A percentile compares a stretch with the other conserved stretches of the same genome.
Evolutionary conservation across 2,888 invertebrate species (phyloP).

Genomic region (Nemotelus pantherinus): DNA sequence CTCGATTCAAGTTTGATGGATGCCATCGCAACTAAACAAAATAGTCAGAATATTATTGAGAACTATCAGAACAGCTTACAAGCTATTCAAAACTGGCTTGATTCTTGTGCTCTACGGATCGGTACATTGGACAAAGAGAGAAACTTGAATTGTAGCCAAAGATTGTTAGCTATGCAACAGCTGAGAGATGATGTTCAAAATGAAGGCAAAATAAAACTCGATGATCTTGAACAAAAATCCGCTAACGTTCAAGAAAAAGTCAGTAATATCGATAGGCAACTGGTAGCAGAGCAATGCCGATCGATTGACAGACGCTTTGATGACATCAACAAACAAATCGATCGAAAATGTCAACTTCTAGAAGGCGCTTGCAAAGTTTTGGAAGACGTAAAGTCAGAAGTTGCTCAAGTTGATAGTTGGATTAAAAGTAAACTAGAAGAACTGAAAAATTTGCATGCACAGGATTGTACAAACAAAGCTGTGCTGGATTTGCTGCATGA

Average conservation of each 20-base stretch:
- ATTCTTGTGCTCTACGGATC: slow-evolving; percentile 80
- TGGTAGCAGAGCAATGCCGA: slow-evolving; percentile 90
- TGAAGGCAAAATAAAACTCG: slow-evolving; percentile 76
- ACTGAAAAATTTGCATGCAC: slow-evolving; percentile 72
- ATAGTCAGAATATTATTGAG: slow-evolving; percentile 79
- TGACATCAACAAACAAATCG: slow-evolving; percentile 84
- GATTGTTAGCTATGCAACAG: slow-evolving; percentile 78
- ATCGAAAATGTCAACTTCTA: slow-evolving; percentile 83
- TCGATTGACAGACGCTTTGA: slow-evolving; percentile 84
- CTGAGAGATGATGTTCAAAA: slow-evolving; percentile 79
- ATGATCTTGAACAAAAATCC: slow-evolving; percentile 76
- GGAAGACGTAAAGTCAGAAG: slow-evolving; percentile 82
- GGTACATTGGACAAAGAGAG: slow-evolving; percentile 86
- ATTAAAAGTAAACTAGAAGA: slow-evolving; percentile 77
- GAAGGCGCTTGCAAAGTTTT: slow-evolving; percentile 86
- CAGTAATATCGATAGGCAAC: slow-evolving; percentile 88
- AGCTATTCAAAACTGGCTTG: slow-evolving; percentile 84
- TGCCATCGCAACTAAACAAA: slow-evolving; percentile 79
- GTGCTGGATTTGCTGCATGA: slow-evolving; percentile 79
- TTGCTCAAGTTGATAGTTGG: slow-evolving; percentile 82
- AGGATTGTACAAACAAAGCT: slow-evolving; percentile 81
- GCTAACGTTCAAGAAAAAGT: slow-evolving; percentile 80
- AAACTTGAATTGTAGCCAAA: slow-evolving; percentile 82
- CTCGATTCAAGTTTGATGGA: slow-evolving; percentile 76
- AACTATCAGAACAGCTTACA: slow-evolving; percentile 80